These are phyloP conservation scores for Aproaerema taeniolella DNA, from an alignment of 2,888 invertebrate species.

Conservation along the genomic window DNA sequence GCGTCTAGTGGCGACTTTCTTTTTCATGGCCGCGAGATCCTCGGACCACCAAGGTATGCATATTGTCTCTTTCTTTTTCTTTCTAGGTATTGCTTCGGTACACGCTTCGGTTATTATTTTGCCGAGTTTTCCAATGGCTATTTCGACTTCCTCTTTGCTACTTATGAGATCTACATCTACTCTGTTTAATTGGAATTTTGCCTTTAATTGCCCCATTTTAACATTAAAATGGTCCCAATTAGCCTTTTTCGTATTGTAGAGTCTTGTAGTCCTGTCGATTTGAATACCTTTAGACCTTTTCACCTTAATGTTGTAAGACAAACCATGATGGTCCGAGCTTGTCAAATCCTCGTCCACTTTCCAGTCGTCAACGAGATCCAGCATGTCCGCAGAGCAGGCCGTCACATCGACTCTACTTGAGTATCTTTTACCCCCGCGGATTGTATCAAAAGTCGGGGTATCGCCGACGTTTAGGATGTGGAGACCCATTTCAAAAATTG, in stretches of 20 bases:
- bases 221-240: constrained; percentile 12
- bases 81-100: neutral
- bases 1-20: neutral
- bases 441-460: constrained; percentile 15
- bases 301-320: constrained; percentile 6
- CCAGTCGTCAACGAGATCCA: constrained; percentile 13
- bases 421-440: neutral
- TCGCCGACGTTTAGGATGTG: constrained; percentile 11
- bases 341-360: constrained; percentile 8
- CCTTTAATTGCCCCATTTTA: constrained; percentile 1
- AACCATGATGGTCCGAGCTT: constrained; percentile 17
- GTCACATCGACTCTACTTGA: neutral
- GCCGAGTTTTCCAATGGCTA: neutral
- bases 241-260: constrained; percentile 16
- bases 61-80: neutral
- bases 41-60: constrained; percentile 4
- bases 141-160: neutral
- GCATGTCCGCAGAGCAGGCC: constrained; percentile 8
- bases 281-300: constrained; percentile 6
- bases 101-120: neutral
- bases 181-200: neutral
- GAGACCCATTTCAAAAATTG: constrained; percentile 8
- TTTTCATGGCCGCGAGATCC: constrained; percentile 2
- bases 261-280: constrained; percentile 13
- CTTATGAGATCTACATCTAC: neutral